phyloP scores from a whole-genome alignment of 2,888 invertebrate species.

The Tiliacea aurago region DNA sequence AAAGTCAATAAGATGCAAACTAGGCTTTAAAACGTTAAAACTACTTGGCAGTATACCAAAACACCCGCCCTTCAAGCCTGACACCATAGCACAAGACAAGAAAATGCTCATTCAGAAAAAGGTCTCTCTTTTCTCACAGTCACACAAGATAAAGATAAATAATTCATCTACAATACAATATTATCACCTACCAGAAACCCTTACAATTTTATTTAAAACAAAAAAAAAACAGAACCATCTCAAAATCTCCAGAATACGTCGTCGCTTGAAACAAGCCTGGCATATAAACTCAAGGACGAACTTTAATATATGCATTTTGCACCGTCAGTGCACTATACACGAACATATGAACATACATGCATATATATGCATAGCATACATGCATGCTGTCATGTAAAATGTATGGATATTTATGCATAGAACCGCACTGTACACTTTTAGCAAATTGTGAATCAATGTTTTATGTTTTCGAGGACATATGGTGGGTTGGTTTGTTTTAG shows the following conservation, averaged over 20 bases:
- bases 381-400: conserved; percentile 58
- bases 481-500: neutral
- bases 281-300: conserved; percentile 69
- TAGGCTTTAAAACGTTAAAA: too few relatives aligned
- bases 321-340: conserved; percentile 56
- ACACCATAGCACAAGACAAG: neutral
- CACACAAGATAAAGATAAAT: neutral
- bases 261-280: conserved; percentile 56
- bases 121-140: neutral
- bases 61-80: neutral
- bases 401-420: conserved; percentile 72
- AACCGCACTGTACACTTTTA: conserved; percentile 49
- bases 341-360: conserved; percentile 24
- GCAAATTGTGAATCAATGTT: conserved; percentile 59
- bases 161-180: neutral
- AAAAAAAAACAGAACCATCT: neutral
- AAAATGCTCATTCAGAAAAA: neutral
- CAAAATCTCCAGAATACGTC: conserved; percentile 63
- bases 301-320: conserved; percentile 77
- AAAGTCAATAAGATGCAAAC: neutral
- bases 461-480: conserved; percentile 36
- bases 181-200: neutral
- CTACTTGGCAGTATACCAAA: neutral
- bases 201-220: neutral
- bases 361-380: conserved; percentile 16